These are phyloP conservation scores for Neopelma chrysocephalum DNA, from an alignment of 2,797 vertebrate genomes.

Conservation along the genomic window DNA sequence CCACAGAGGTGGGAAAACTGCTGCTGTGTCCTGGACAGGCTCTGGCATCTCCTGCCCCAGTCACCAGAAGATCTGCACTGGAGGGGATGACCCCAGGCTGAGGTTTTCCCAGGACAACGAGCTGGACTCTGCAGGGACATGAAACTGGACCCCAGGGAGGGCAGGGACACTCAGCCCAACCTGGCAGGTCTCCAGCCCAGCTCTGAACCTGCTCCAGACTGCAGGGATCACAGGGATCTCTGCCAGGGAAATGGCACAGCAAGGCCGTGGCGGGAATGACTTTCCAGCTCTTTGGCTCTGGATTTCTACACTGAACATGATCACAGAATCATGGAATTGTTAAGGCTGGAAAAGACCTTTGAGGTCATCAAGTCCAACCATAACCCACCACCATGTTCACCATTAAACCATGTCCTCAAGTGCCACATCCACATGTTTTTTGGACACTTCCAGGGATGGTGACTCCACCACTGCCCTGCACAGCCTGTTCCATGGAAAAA, in stretches of 20 bases:
- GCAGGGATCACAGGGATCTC: background rate
- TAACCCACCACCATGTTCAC: background rate
- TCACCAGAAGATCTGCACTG: too few relatives aligned
- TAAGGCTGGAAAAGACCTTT: background rate
- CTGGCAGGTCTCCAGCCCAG: background rate
- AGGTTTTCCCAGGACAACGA: background rate
- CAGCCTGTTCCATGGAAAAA: background rate
- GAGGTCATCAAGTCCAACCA: background rate
- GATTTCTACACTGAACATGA: rapidly evolving
- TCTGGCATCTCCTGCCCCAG: background rate
- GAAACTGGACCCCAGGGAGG: background rate
- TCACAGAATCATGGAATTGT: background rate
- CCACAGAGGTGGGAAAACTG: background rate
- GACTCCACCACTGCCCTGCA: background rate
- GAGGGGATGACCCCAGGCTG: background rate
- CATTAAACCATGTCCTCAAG: background rate
- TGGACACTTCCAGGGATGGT: background rate
- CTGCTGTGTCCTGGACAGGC: rapidly evolving
- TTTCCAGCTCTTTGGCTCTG: background rate
- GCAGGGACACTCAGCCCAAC: background rate
- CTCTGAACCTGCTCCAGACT: background rate
- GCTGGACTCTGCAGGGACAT: background rate
- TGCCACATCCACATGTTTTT: background rate
- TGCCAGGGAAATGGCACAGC: background rate
- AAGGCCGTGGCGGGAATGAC: rapidly evolving